Percentiles rank a stretch among this genome's conserved stretches.
phyloP scores from a whole-genome alignment of 2,797 vertebrate genomes.

The Otolemur crassicaudatus region DNA sequence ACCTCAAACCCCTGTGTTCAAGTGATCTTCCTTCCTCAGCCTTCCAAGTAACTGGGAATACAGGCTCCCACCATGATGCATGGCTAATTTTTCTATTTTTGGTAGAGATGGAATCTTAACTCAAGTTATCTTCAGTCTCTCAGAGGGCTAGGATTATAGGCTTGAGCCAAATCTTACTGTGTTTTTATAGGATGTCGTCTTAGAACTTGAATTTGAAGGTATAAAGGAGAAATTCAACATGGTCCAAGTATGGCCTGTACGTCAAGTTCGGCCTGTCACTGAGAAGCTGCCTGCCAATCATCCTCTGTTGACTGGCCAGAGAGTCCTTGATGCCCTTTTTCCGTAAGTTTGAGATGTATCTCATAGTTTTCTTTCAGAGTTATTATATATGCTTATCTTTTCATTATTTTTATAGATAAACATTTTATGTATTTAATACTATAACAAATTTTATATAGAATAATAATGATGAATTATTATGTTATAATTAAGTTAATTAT shows the following conservation, averaged over 20 bases:
- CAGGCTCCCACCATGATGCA: no score
- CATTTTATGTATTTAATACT: neutral
- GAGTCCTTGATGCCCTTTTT: slow-evolving; percentile 95
- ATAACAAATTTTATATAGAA: slow-evolving; percentile 25
- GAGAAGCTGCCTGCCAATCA: slow-evolving; percentile 97
- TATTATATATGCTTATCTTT: slow-evolving; percentile 3
- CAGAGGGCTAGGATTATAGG: no score
- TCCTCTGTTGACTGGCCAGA: slow-evolving; percentile 93
- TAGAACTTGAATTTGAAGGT: slow-evolving; percentile 98
- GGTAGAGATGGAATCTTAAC: no score
- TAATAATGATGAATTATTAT: slow-evolving; percentile 3
- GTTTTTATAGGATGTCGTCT: slow-evolving; percentile 93
- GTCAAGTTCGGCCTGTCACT: slow-evolving; percentile 96
- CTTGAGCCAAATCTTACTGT: neutral
- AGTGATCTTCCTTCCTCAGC: no score
- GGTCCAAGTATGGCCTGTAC: slow-evolving; percentile 99
- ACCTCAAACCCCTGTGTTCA: no score
- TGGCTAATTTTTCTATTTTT: no score
- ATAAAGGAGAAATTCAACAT: slow-evolving; percentile 98
- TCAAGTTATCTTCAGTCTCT: no score
- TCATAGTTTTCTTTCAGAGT: neutral
- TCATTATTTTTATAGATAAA: slow-evolving; percentile 23
- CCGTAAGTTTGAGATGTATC: slow-evolving; percentile 89
- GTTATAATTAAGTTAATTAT: neutral
- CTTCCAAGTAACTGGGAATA: no score